phyloP scores from a whole-genome alignment of 2,113 vertebrate species.

The Neolamprologus ventralis region DNA sequence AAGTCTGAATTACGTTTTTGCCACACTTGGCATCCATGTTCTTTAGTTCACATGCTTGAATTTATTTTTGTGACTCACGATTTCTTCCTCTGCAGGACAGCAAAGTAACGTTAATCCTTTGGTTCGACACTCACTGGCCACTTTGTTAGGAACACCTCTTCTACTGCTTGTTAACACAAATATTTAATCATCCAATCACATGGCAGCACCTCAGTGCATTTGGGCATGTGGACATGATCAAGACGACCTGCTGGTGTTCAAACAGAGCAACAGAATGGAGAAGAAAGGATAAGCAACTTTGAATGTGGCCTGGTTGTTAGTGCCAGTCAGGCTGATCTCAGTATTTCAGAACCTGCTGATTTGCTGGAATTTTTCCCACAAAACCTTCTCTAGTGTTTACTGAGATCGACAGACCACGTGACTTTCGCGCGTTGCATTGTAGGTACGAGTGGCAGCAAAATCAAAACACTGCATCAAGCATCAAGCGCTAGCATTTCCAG shows the following conservation, averaged over 20 bases:
- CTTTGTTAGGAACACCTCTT: neutral
- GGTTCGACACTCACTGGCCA: neutral
- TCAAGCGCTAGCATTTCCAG: fast-evolving
- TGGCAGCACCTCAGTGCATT: neutral
- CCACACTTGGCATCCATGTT: neutral
- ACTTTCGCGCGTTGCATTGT: neutral
- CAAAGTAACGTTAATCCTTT: neutral
- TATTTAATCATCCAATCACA: neutral
- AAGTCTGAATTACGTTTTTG: neutral
- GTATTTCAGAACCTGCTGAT: neutral
- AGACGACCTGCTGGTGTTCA: neutral
- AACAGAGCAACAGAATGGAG: neutral
- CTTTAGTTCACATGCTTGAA: neutral
- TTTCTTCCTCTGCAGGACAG: neutral
- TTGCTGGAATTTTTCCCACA: fast-evolving
- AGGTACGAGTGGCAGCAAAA: neutral
- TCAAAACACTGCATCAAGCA: neutral
- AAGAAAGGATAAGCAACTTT: neutral
- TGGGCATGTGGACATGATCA: neutral
- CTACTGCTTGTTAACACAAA: neutral
- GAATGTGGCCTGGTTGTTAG: neutral
- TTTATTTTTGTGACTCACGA: neutral
- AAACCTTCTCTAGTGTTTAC: neutral
- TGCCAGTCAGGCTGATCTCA: neutral
- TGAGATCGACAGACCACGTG: fast-evolving